Evolutionary conservation across 2,797 vertebrate species (phyloP).

Genomic region (Falco biarmicus): DNA sequence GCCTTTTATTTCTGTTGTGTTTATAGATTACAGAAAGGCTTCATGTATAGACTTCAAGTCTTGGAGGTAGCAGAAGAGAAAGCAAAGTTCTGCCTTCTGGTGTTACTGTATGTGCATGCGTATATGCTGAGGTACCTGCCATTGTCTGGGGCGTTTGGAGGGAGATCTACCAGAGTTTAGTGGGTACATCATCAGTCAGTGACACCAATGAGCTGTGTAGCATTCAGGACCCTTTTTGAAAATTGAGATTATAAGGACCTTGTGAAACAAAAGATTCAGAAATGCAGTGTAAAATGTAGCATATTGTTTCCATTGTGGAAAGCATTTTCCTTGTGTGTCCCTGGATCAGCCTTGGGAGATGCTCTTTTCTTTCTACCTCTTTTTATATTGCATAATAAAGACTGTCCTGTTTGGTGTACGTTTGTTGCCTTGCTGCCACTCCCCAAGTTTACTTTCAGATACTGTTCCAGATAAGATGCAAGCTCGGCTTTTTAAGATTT

Average conservation of each 20-base stretch:
- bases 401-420: not conserved
- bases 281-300: not conserved
- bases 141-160: not conserved
- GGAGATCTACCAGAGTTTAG: not conserved
- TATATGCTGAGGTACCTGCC: not conserved
- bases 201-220: not conserved
- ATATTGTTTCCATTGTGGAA: not conserved
- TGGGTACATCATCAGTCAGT: not conserved
- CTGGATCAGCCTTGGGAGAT: not conserved
- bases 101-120: not conserved
- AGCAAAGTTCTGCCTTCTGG: conserved; percentile 67
- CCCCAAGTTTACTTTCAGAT: not conserved
- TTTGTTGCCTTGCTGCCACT: not conserved
- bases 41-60: conserved; percentile 52
- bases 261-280: not conserved
- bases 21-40: conserved; percentile 63
- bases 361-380: not conserved
- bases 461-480: not conserved
- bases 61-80: conserved; percentile 61
- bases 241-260: not conserved
- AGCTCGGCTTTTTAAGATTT: not conserved
- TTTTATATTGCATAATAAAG: not conserved
- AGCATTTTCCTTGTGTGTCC: not conserved
- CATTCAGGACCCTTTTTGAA: not conserved
- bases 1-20: conserved; percentile 72